Evolutionary conservation across 2,113 vertebrate genomes (phyloP).

Genomic region (Mungos mungo): DNA sequence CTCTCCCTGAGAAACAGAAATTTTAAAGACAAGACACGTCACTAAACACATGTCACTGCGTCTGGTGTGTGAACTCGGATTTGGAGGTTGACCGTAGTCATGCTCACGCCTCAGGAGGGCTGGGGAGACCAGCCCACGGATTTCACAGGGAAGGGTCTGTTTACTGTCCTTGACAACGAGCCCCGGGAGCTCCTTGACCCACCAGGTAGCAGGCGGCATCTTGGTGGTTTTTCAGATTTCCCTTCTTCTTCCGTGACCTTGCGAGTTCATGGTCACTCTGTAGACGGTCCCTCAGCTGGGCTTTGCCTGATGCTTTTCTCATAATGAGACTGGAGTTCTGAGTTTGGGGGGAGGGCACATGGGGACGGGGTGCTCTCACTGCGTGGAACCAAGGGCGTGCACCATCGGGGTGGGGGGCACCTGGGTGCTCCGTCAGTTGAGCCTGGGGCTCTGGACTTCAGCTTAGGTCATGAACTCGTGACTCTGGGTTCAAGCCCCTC

Average conservation of each 20-base stretch:
- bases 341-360: too few species aligned
- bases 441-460: too few species aligned
- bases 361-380: accelerated
- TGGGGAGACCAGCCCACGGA: accelerated
- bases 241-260: too few species aligned
- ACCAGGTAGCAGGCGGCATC: not conserved
- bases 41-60: too few species aligned
- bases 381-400: too few species aligned
- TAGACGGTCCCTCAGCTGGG: accelerated
- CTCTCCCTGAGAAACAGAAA: not conserved
- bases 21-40: not conserved
- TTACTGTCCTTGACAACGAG: too few species aligned
- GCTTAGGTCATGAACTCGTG: too few species aligned
- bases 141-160: accelerated
- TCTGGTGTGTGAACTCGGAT: not conserved
- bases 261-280: not conserved
- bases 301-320: not conserved
- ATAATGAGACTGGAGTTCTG: too few species aligned
- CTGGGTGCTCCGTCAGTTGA: too few species aligned
- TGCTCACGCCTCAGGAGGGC: not conserved
- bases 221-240: not conserved
- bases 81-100: accelerated
- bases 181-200: not conserved
- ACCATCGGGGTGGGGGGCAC: too few species aligned
- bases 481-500: too few species aligned